phyloP scores from a whole-genome alignment of 2,888 invertebrate genomes.

The Lissocephala sabroskyi region DNA sequence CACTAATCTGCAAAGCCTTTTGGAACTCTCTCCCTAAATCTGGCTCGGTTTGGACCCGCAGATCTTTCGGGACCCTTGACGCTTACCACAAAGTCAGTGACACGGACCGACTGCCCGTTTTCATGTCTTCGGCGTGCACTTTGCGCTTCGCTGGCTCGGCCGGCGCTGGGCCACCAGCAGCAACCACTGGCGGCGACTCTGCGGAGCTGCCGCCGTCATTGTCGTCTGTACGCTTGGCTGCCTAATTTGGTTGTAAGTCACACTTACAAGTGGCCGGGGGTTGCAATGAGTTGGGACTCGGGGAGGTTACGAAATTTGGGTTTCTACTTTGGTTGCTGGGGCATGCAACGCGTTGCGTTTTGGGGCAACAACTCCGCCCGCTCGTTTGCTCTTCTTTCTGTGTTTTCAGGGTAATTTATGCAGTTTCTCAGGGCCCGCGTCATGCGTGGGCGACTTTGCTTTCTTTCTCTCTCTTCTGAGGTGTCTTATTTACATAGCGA shows the following conservation, averaged over 20 bases:
- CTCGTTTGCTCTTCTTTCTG: slow-evolving; percentile 1
- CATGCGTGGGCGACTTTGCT: slow-evolving; percentile 27
- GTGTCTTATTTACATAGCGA: slow-evolving; percentile 8
- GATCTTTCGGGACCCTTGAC: too few relatives aligned
- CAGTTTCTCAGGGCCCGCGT: slow-evolving; percentile 30
- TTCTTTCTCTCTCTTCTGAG: neutral
- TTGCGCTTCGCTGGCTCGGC: slow-evolving; percentile 36
- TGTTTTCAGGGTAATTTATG: slow-evolving; percentile 26
- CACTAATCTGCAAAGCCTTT: too few relatives aligned
- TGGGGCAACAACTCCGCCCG: too few relatives aligned
- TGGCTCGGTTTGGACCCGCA: too few relatives aligned
- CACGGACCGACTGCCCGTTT: too few relatives aligned
- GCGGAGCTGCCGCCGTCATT: neutral
- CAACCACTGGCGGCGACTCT: neutral
- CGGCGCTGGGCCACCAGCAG: neutral
- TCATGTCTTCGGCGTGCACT: slow-evolving; percentile 26
- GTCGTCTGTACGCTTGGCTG: slow-evolving; percentile 40
- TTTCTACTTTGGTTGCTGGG: neutral
- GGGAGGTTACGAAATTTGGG: slow-evolving; percentile 12
- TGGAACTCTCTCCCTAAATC: too few relatives aligned
- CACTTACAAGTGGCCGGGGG: slow-evolving; percentile 7
- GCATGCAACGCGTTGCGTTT: neutral
- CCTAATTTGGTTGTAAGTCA: slow-evolving; percentile 32
- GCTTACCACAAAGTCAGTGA: neutral
- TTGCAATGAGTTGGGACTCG: slow-evolving; percentile 21